Base-by-base conservation (phyloP, 1,140 invertebrate genomes). In the Anadara kagoshimensis region DNA sequence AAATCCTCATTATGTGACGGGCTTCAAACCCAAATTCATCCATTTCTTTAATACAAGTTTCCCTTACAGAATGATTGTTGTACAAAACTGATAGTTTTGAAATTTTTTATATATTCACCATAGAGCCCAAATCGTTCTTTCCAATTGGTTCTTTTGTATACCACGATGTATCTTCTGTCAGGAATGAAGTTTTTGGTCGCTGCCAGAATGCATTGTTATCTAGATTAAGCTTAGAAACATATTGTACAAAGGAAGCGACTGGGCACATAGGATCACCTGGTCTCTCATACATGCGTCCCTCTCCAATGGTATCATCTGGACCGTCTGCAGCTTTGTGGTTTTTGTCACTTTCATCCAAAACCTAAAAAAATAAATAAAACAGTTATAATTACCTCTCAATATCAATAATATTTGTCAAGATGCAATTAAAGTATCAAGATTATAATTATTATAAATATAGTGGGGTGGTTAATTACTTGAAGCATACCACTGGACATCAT, bases 181-280 rank as follows among this genome's bases (percentile, higher is more conserved):
- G 16, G 51, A 56, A 66, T 16, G 53, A 36, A 29, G 73, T 53
- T 49, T 20, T 44, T 10, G 71, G 70, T 61, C 51, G 47, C 45
- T 78, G 71, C 54, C 65, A 78, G 2, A 69, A 45, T 16, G 41
- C 62, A 56, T 49, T 29, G 5, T 57, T 59, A 16, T 69, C 61
- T 45, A 58, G 65, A 66, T 78, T 49, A 3, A 78, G 44, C 24
- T 74, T 73, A 10, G 71, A 69, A 26, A 69, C 36, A 57, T 74
- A 69, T 20, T 53, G 16, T 18, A 64, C 36, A 49, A 43, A 77
- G 16, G 75, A 65, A 7, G 22, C 8, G 0, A 77, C 69, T 11
- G 75, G 75, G 44, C 75, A 77, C 29, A 59, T 59, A 41, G 57
- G 57, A 43, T 59, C 36, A 14, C 36, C 36, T 41, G 43, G 10